phyloP scores from a whole-genome alignment of 2,797 vertebrate genomes.

The Gymnothorax reevesii region DNA sequence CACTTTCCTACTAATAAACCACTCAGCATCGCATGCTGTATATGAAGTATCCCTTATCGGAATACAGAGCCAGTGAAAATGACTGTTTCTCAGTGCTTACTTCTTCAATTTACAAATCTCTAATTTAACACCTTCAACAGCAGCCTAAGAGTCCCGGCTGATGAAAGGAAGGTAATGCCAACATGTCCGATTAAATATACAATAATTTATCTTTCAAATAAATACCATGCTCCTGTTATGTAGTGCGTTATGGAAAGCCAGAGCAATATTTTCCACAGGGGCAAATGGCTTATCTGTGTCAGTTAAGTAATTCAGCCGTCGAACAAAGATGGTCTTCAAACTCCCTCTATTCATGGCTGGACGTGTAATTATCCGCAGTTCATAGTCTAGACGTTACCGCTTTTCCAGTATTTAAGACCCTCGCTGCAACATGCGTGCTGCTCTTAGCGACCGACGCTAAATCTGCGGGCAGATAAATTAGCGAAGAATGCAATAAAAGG shows the following conservation, averaged over 20 bases:
- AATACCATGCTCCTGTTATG: slow-evolving; percentile 76
- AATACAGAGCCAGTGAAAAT: slow-evolving; percentile 36
- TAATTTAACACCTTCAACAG: slow-evolving; percentile 57
- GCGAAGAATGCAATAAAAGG: slow-evolving; percentile 97
- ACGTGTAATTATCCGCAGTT: slow-evolving; percentile 99
- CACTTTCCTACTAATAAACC: slow-evolving; percentile 12
- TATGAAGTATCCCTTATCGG: slow-evolving; percentile 25
- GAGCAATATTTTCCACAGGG: slow-evolving; percentile 72
- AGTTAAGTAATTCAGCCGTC: slow-evolving; percentile 82
- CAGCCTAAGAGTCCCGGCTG: slow-evolving; percentile 63
- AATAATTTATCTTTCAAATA: slow-evolving; percentile 85
- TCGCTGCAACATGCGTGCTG: slow-evolving; percentile 84
- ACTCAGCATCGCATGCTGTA: not conserved
- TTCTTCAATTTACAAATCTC: slow-evolving; percentile 32
- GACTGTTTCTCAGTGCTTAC: slow-evolving; percentile 28
- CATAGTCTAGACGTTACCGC: slow-evolving; percentile 97
- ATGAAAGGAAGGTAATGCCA: slow-evolving; percentile 82
- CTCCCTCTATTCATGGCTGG: slow-evolving; percentile 90
- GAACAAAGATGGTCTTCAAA: slow-evolving; percentile 96
- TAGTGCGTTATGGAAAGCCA: slow-evolving; percentile 66
- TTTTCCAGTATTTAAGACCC: slow-evolving; percentile 98
- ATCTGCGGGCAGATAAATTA: slow-evolving; percentile 99
- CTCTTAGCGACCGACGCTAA: slow-evolving; percentile 87
- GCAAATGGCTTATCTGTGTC: slow-evolving; percentile 82
- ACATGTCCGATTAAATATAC: slow-evolving; percentile 86